phyloP scores from a whole-genome alignment of 2,113 vertebrate genomes.

The Grus americana region DNA sequence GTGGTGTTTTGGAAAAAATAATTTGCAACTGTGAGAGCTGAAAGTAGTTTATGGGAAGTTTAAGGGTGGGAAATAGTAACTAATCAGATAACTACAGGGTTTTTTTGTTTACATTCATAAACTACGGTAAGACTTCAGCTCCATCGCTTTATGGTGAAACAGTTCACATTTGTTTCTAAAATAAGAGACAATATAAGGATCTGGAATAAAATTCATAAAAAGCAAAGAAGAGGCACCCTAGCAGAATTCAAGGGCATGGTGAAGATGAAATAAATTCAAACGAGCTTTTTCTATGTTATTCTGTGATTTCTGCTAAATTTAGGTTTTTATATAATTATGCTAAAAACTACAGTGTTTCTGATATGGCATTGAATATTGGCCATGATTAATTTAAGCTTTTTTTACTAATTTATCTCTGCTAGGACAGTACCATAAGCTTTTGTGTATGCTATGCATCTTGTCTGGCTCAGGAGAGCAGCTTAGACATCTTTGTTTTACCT shows the following conservation, averaged over 20 bases:
- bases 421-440: neutral
- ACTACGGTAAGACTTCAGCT: neutral
- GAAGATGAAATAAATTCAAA: neutral
- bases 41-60: neutral
- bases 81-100: neutral
- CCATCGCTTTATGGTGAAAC: neutral
- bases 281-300: neutral
- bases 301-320: neutral
- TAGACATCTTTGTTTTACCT: neutral
- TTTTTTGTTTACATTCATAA: neutral
- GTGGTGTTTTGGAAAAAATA: neutral
- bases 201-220: neutral
- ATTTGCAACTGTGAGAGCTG: neutral
- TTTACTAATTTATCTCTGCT: neutral
- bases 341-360: neutral
- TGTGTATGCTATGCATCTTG: neutral
- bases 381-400: neutral
- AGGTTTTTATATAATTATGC: neutral
- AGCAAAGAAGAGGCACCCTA: neutral
- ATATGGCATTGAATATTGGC: neutral
- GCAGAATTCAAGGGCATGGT: neutral
- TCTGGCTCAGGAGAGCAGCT: neutral
- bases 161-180: neutral
- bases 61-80: neutral
- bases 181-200: neutral